Evolutionary conservation across 2,797 vertebrate species (phyloP), one percentile per base, ranked within the genome.

Genomic region (Calcarius lapponicus): DNA sequence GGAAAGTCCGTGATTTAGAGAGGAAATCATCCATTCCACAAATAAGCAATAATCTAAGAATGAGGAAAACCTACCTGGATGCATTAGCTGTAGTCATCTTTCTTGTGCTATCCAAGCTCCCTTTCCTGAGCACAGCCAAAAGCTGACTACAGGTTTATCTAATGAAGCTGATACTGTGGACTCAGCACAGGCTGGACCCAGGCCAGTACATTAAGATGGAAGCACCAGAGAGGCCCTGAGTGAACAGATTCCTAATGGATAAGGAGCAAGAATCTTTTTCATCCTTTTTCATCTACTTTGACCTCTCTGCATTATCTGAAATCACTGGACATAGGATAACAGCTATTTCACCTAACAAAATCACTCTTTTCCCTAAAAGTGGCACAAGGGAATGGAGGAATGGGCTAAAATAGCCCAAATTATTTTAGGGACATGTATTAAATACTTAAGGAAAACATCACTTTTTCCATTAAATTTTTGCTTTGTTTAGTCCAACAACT

Each of bases 91-190:
- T 61, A 61, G 72, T 78, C 75, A 89, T 95, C 88, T 82, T 80
- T 86, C 81, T 87, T 74, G 54, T 80, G 13, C 45, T 88, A 32
- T 71, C 65, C 74, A 69, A 50, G 15, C 65, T 85, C 6, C 43
- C 51, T 74, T 89, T 88, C 73, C 75, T 48, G 82, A 88, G 81
- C 72, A 31, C 45, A 43, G 81, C 95, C 93, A 97, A 93, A 74
- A 93, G 93, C 96, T 97, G 94, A 93, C 94, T 95, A 4, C 84
- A 91, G 74, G 53, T 57, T 92, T 91, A 58, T 79, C 88, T 92
- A 92, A 93, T 87, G 92, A 89, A 86, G 69, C 79, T 91, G 67
- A 87, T 78, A 72, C 6, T 32, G 17, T 78, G 36, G 75, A 74
- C 72, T 92, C 89, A 88, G 91, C 84, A 82, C 79, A 90, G 25